Conservation (phyloP, 2,797 vertebrate species). For the Telmatherina bonti region DNA sequence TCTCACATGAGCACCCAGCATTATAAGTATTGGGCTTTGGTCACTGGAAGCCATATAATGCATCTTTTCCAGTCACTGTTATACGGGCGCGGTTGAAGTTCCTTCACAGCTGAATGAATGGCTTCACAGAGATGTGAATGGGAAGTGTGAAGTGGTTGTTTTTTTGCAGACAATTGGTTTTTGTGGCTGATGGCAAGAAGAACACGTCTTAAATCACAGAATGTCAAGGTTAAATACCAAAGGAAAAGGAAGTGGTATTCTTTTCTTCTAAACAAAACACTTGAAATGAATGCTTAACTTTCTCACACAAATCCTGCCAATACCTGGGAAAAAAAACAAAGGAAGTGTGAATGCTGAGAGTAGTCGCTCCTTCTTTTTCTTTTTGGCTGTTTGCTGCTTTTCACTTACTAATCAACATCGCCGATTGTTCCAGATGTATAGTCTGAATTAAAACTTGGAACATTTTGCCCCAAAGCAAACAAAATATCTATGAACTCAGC, state of each 20-base stretch:
- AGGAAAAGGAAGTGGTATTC: conserved; percentile 1
- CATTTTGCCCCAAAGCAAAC: no score
- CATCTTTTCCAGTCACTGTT: conserved; percentile 32
- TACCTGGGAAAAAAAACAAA: background rate
- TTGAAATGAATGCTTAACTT: conserved; percentile 10
- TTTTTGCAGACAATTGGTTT: conserved; percentile 50
- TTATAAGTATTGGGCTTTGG: conserved; percentile 17
- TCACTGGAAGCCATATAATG: background rate
- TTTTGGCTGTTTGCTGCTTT: background rate
- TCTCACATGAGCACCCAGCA: conserved; percentile 31
- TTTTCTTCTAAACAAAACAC: conserved; percentile 4
- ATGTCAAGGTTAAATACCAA: conserved; percentile 9
- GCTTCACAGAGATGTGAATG: conserved; percentile 33
- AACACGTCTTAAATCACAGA: conserved; percentile 30
- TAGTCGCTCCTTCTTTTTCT: background rate
- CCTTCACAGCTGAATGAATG: conserved; percentile 27
- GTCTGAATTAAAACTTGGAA: background rate
- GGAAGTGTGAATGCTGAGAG: background rate
- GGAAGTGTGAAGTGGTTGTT: conserved; percentile 35
- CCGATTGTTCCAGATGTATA: background rate
- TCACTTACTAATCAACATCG: background rate
- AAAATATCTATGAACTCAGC: no score
- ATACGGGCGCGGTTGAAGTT: conserved; percentile 37
- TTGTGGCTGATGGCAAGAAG: conserved; percentile 46
- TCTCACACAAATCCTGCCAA: background rate